Evolutionary conservation across 64 coral and sea anemone species (phyloP), one percentile per base, ranked within the genome.

Genomic region (Hydrozoanthus tunicans): DNA sequence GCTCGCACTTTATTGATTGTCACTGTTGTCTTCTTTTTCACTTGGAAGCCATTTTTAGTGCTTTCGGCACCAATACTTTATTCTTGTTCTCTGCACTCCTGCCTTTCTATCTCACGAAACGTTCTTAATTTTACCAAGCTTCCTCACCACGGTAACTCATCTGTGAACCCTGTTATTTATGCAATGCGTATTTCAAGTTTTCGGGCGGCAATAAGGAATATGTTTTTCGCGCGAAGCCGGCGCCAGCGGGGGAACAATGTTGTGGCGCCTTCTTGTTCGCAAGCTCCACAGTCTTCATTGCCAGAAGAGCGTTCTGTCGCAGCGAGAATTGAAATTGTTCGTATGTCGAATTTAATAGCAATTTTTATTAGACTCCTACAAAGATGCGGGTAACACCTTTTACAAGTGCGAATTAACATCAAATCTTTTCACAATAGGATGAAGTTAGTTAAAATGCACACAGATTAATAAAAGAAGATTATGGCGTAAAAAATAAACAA

Each of bases 101-200:
- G 83, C 11, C 15, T 86, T 72, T 53, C 6, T 59, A 59, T 72
- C 27, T 86, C 83, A 58, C 54, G 52, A 52, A 25, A 86, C 68
- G 52, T 86, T 58, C 83, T 86, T 52, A n/a, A 86, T 32, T 73
- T 86, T 58, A 86, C 83, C n/a, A 86, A 86, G 53, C 67, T 86
- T 73, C 54, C 73, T 9, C 83, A 86, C 67, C 73, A 86, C 58
- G 83, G 83, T 5, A 86, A 86, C 11, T 86, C 83, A 20, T 86
- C 65, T 58, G 83, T 54, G 6, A 86, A 86, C 24, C 83, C 83
- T 12, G 57, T 86, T 24, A 86, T 86, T 56, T 86, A 86, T 86
- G 68, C 83, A 58, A 72, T 71, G 83, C 65, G 83, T 72, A 86
- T 86, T 59, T 9, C 20, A 55, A 72, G 83, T 27, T 86, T 86